Evolutionary conservation across 2,113 vertebrate species (phyloP).

Genomic region (Scopus umbretta): DNA sequence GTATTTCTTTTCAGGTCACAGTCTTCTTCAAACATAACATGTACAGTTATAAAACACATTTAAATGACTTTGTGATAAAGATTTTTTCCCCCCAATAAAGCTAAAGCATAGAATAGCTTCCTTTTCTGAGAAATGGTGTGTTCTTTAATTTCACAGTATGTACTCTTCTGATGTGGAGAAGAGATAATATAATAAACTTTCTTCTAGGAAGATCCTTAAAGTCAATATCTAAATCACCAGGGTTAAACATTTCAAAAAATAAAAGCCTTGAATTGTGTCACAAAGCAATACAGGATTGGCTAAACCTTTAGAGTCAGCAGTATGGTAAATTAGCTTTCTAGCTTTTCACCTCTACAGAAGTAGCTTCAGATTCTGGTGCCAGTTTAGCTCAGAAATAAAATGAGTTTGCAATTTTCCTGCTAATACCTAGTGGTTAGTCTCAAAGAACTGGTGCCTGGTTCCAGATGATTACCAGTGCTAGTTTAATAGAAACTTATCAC

Average conservation of each 20-base stretch:
- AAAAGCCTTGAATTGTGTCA: not conserved
- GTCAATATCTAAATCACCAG: constrained; percentile 5
- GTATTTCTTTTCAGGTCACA: not conserved
- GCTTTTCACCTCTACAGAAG: not conserved
- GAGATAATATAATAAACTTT: constrained; percentile 21
- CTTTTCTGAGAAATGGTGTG: not conserved
- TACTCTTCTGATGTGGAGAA: not conserved
- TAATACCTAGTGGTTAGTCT: not conserved
- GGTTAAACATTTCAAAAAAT: not conserved
- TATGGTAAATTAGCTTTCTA: not conserved
- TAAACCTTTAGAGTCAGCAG: not conserved
- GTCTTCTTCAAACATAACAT: not conserved
- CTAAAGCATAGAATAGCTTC: not conserved
- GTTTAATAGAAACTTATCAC: not conserved
- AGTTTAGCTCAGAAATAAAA: not conserved
- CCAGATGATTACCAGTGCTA: not conserved
- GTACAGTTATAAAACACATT: not conserved
- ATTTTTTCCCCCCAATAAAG: not conserved
- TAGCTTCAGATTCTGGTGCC: not conserved
- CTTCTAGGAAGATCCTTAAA: constrained; percentile 2
- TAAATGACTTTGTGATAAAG: not conserved
- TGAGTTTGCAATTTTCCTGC: not conserved
- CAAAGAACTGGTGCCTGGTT: not conserved
- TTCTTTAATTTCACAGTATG: constrained; percentile 33
- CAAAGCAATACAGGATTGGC: not conserved